A percentile compares a stretch with the other conserved stretches of the same genome.
phyloP scores from a whole-genome alignment of 2,888 invertebrate species.

The Chrysomela aeneicollis region DNA sequence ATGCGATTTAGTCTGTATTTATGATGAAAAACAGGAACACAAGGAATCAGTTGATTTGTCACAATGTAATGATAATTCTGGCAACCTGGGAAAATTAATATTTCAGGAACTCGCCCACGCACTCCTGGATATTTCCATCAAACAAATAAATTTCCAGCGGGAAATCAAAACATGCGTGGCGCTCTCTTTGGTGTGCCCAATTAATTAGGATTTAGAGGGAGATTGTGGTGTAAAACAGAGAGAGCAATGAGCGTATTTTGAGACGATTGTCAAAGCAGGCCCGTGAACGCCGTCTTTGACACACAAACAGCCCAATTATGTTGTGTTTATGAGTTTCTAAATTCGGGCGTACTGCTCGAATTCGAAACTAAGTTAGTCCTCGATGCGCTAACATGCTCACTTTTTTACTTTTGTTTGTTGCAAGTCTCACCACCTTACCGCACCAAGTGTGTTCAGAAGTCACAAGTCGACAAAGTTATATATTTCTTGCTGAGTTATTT shows the following conservation, averaged over 20 bases:
- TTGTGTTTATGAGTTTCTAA: conserved; percentile 60
- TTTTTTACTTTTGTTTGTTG: too few relatives aligned
- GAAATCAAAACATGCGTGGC: conserved; percentile 18
- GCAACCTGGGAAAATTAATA: neutral
- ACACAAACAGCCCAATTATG: conserved; percentile 61
- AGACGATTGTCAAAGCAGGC: conserved; percentile 59
- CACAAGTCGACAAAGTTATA: too few relatives aligned
- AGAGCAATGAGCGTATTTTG: conserved; percentile 54
- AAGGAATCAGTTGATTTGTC: neutral
- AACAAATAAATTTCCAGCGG: conserved; percentile 9
- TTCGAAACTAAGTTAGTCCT: conserved; percentile 37
- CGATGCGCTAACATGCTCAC: too few relatives aligned
- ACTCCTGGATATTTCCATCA: conserved; percentile 1
- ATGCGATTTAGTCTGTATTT: too few relatives aligned
- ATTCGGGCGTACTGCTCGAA: conserved; percentile 50
- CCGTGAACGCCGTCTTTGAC: conserved; percentile 60
- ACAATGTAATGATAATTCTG: neutral
- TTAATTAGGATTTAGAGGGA: conserved; percentile 48
- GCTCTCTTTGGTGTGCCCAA: conserved; percentile 34
- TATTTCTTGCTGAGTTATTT: too few relatives aligned
- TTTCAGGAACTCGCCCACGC: conserved; percentile 1
- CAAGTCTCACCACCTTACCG: too few relatives aligned
- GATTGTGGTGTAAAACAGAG: conserved; percentile 41
- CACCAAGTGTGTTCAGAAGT: too few relatives aligned
- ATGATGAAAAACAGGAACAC: too few relatives aligned